Base-by-base conservation (phyloP, 2,113 vertebrate species). In the Oreochromis aureus region DNA sequence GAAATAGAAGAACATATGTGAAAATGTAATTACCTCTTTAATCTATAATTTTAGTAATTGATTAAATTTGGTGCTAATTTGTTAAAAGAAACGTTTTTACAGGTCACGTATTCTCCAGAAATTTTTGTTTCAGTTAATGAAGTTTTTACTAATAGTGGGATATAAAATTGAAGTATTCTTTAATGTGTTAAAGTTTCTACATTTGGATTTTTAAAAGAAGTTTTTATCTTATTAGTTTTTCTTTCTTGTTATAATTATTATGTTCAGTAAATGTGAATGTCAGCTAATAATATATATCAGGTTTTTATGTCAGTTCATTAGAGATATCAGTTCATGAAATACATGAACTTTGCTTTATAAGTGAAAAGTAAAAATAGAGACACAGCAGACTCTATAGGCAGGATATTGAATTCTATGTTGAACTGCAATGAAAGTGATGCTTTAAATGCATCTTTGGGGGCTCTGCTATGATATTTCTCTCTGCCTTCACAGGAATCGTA, bases 31-130 rank as follows among this genome's bases (percentile, higher is more conserved):
- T 48, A 11, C 6, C 15, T 76, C 15, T 48, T 76, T 66, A n/a
- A 39, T 39, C 61, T 66, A n/a, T 1, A 13, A 51, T 48, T 51
- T 11, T 51, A 51, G 6, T 48, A 48, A 30, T 18, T 76, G 24
- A 32, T 51, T 19, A 7, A 30, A 76, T 32, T 30, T 46, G 27
- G 0, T 51, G 18, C 2, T 19, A 48, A 76, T 76, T 76, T 73
- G 22, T 16, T 46, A 27, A 46, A 5, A 46, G 2, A 46, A 4
- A 1, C 0, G 0, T 1, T 30, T 76, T 48, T 7, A 16, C 41
- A 30, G 2, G 15, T 76, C 71, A 6, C 3, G 2, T 7, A 30
- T 76, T 76, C 24, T 76, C 44, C 22, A 76, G 41, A 30, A 19
- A 3, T 11, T 48, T 76, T 48, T 30, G 4, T 30, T 48, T 76